Conservation (phyloP, 1,140 invertebrate genomes). For the Goniozus legneri region DNA sequence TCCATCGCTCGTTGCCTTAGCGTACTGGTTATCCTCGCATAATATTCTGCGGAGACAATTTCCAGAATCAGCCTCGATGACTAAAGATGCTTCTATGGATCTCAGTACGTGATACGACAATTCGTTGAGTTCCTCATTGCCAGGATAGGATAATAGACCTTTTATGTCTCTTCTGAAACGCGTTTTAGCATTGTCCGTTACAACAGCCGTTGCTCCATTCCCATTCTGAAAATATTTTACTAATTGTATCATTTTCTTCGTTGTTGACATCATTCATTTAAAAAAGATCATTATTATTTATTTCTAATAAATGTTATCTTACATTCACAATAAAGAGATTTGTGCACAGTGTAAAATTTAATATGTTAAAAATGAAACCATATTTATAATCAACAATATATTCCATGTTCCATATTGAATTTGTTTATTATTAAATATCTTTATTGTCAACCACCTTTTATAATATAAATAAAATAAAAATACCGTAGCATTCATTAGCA, state of each 20-base stretch:
- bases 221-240: slow-evolving; percentile 4
- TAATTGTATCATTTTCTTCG: no score
- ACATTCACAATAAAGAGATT: no score
- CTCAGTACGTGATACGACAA: slow-evolving; percentile 54
- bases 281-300: no score
- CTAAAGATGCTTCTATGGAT: slow-evolving; percentile 55
- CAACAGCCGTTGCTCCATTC: slow-evolving; percentile 22
- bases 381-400: no score
- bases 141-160: slow-evolving; percentile 21
- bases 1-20: slow-evolving; percentile 50
- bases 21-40: slow-evolving; percentile 63
- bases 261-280: slow-evolving; percentile 1
- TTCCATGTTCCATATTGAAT: no score
- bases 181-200: slow-evolving; percentile 18
- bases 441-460: no score
- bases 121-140: slow-evolving; percentile 54
- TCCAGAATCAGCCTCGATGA: slow-evolving; percentile 49
- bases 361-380: no score
- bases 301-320: no score
- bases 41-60: slow-evolving; percentile 61
- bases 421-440: no score
- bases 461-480: no score
- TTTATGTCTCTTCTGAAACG: slow-evolving; percentile 31
- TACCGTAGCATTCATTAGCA: slow-evolving; percentile 60
- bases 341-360: no score